Evolutionary conservation across 2,888 invertebrate species (phyloP).

Genomic region (Eilema caniola): DNA sequence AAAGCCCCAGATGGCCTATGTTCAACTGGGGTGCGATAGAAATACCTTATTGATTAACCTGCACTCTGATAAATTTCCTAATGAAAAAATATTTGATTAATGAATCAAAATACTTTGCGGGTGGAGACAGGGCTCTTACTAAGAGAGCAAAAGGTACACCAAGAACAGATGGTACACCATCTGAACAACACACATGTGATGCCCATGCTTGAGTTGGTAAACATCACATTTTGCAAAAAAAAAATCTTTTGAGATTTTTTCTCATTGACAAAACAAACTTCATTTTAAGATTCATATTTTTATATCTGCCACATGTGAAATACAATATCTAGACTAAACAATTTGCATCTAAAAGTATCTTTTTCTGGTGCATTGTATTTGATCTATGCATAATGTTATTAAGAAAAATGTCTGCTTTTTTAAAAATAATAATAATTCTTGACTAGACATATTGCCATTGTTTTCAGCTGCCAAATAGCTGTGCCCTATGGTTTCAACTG

Average conservation of each 20-base stretch:
- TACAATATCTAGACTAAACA: slow-evolving; percentile 2
- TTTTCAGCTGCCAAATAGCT: too few relatives aligned
- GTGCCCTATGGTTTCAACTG: too few relatives aligned
- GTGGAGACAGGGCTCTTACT: background rate
- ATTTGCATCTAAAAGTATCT: background rate
- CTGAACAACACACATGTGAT: background rate
- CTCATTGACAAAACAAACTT: slow-evolving; percentile 2
- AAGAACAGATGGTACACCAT: background rate
- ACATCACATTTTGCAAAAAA: background rate
- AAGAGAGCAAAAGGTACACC: background rate
- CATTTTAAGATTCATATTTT: background rate
- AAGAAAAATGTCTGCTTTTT: background rate
- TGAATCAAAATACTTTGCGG: too few relatives aligned
- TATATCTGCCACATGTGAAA: background rate
- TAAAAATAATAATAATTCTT: background rate
- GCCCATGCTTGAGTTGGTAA: background rate
- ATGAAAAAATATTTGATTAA: too few relatives aligned
- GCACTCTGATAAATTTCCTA: too few relatives aligned
- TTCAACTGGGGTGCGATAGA: too few relatives aligned
- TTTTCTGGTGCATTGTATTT: background rate
- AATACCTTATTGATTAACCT: too few relatives aligned
- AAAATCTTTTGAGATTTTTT: background rate
- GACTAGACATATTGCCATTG: too few relatives aligned
- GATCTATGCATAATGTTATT: background rate
- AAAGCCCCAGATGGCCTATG: too few relatives aligned